Evolutionary conservation across 2,888 invertebrate genomes (phyloP).

Genomic region (Zaprionus obscuricornis): DNA sequence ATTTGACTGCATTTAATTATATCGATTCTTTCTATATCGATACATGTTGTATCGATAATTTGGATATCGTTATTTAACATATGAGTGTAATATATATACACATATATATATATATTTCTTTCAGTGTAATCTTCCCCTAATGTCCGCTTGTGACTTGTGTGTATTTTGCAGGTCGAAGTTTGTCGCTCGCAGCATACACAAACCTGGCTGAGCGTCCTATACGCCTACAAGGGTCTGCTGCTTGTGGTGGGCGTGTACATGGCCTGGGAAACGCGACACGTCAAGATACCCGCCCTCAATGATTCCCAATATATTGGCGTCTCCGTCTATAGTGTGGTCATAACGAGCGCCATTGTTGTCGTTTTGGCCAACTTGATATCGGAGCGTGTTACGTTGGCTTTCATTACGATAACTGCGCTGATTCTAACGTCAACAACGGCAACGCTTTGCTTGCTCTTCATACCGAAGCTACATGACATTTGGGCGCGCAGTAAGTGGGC

Average conservation of each 20-base stretch:
- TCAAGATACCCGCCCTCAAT: conserved; percentile 95
- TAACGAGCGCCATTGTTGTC: conserved; percentile 93
- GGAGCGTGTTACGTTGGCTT: conserved; percentile 91
- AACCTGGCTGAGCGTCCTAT: conserved; percentile 95
- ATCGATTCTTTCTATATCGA: no score
- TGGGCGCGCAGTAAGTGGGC: conserved; percentile 86
- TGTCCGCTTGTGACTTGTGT: no score
- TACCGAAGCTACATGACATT: conserved; percentile 92
- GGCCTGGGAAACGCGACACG: conserved; percentile 97
- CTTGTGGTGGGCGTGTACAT: conserved; percentile 96
- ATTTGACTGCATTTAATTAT: no score
- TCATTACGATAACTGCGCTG: conserved; percentile 91
- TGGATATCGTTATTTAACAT: no score
- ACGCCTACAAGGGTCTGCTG: conserved; percentile 94
- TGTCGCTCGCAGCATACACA: conserved; percentile 94
- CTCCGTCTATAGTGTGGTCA: conserved; percentile 95
- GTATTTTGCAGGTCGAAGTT: conserved; percentile 95
- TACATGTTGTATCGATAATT: no score
- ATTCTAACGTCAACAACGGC: conserved; percentile 94
- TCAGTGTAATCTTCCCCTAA: no score
- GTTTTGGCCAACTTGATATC: conserved; percentile 94
- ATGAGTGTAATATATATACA: no score
- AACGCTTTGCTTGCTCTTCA: conserved; percentile 92
- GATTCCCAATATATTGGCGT: conserved; percentile 97
- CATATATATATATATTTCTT: no score